Evolutionary conservation across 2,113 vertebrate species (phyloP).

Genomic region (Apus apus): DNA sequence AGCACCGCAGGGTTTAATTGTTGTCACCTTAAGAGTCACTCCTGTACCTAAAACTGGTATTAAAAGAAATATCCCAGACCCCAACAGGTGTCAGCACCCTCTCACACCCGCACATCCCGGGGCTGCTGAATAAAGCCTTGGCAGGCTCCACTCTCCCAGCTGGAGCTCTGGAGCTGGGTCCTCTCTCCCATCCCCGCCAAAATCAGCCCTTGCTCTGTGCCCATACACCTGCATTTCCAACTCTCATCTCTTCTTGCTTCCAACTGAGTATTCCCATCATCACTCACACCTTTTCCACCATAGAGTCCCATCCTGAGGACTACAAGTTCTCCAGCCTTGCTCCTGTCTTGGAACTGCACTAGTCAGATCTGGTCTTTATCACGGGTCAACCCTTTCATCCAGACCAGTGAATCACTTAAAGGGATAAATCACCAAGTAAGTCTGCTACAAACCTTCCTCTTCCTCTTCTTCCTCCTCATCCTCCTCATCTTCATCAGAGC

Average conservation of each 20-base stretch:
- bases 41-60: neutral
- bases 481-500: conserved; percentile 97
- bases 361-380: neutral
- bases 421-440: neutral
- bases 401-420: neutral
- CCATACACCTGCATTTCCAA: too few species aligned
- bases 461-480: conserved; percentile 97
- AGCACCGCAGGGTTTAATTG: rapidly evolving
- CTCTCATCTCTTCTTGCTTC: neutral
- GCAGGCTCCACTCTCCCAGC: rapidly evolving
- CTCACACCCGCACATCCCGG: neutral
- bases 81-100: neutral
- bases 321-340: rapidly evolving
- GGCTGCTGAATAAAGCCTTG: rapidly evolving
- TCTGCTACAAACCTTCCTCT: conserved; percentile 81
- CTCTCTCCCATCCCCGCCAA: neutral
- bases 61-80: neutral
- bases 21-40: neutral
- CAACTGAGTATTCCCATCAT: rapidly evolving
- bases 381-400: too few species aligned
- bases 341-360: neutral
- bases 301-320: rapidly evolving
- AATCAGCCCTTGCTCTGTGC: neutral
- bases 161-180: neutral
- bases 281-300: neutral